Base-by-base conservation (phyloP, 1,140 invertebrate species). In the Chrysomallon squamiferum region DNA sequence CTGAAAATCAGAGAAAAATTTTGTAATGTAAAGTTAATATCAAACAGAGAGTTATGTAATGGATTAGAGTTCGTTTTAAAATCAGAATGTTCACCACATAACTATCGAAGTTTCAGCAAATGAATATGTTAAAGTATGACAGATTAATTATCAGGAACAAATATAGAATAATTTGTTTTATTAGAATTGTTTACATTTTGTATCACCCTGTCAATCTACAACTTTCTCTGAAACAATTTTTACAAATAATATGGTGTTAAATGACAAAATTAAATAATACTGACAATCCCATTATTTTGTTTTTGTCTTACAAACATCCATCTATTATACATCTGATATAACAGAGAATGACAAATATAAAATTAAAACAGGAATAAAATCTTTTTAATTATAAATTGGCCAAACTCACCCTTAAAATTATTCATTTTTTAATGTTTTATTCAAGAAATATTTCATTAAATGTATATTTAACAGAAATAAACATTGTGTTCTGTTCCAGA, bases 1-100 rank as follows among this genome's bases (percentile, higher is more conserved):
- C 38, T 27, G 41, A 59, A 59, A 41, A 50, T 41, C 41, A 20
- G 13, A 58, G 47, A 60, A 61, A 49, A 35, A 43, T 20, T 43
- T 43, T 45, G 43, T 45, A 45, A 20, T 45, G 43, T 18, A 13
- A 45, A 45, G 43, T 45, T 20, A 45, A 45, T 45, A 45, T 45
- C 43, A 45, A 45, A 45, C 15, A 18, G 15, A 45, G 15, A 18
- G 2, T 18, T 20, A 45, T 18, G 43, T 13, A 45, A 20, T 20
- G 1, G 43, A 13, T 18, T 2, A 18, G 3, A 45, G 43, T 18
- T 45, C 43, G 15, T 18, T 13, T 45, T 3, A 45, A 13, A 18
- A 20, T 20, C 20, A 20, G 15, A 18, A 45, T 45, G 15, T 20
- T 2, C 43, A 18, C 15, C 43, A 13, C 15, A 45, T 18, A 45